Percentiles rank a stretch among this genome's conserved stretches.
These are phyloP conservation scores for Ormyrus pomaceus DNA, from an alignment of 2,888 invertebrate genomes.

Conservation along the genomic window DNA sequence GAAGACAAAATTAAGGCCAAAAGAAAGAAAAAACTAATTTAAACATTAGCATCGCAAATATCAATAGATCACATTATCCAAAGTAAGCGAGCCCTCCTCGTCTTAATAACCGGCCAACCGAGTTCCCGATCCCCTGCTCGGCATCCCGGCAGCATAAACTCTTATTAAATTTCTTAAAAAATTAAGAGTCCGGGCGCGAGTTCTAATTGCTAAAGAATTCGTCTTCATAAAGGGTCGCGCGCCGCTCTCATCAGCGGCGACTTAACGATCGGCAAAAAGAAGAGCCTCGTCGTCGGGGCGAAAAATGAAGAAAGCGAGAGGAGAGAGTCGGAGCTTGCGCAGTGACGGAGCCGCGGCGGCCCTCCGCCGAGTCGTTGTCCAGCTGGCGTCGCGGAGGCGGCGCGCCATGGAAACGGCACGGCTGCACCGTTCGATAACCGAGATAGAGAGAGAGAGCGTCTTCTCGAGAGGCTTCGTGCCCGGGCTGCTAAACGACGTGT, in stretches of 20 bases:
- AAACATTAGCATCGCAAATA: too few relatives aligned
- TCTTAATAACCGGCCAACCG: too few relatives aligned
- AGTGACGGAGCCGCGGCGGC: neutral
- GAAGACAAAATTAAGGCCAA: too few relatives aligned
- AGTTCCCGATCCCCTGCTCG: neutral
- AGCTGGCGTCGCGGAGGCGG: conserved; percentile 56
- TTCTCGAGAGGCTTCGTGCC: conserved; percentile 43
- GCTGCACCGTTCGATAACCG: conserved; percentile 40
- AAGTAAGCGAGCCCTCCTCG: too few relatives aligned
- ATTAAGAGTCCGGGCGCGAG: neutral
- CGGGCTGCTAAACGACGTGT: conserved; percentile 53
- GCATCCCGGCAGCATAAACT: conserved; percentile 12
- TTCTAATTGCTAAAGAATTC: conserved; percentile 50
- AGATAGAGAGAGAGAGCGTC: neutral
- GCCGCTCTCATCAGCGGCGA: neutral
- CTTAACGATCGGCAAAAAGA: conserved; percentile 30
- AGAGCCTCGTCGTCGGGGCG: neutral
- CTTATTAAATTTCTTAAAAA: conserved; percentile 46
- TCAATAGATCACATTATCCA: too few relatives aligned
- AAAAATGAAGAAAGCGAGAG: neutral
- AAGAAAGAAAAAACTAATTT: too few relatives aligned
- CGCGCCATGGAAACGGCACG: conserved; percentile 54
- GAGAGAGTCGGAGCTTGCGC: neutral
- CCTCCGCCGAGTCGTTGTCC: conserved; percentile 51
- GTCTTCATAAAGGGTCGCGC: conserved; percentile 47